These are phyloP conservation scores for Amazona guildingii DNA, from an alignment of 2,113 vertebrate genomes.

Conservation along the genomic window DNA sequence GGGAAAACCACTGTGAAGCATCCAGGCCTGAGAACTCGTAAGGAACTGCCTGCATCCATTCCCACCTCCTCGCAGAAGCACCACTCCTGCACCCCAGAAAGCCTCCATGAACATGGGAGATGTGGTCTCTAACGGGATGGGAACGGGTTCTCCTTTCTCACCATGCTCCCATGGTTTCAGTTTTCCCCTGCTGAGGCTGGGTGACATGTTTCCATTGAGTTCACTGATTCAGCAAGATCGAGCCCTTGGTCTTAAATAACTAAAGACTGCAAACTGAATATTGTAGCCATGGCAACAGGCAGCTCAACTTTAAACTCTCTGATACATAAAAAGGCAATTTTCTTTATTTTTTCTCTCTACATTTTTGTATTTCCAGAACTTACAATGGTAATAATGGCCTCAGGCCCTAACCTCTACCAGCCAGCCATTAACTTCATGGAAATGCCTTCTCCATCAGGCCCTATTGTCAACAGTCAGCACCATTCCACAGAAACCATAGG, in stretches of 20 bases:
- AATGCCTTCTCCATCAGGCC: constrained; percentile 60
- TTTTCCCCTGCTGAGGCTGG: not conserved
- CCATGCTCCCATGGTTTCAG: not conserved
- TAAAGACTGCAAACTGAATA: constrained; percentile 63
- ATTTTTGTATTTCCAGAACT: constrained; percentile 71
- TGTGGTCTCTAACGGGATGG: not conserved
- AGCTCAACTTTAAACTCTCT: constrained; percentile 69
- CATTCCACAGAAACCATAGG: constrained; percentile 34
- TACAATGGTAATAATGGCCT: constrained; percentile 69
- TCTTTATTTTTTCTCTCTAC: constrained; percentile 53
- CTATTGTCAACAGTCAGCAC: constrained; percentile 57
- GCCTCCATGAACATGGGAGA: not conserved
- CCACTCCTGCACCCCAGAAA: not conserved
- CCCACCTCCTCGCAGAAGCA: not conserved
- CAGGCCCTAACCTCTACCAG: constrained; percentile 56
- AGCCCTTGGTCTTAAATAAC: constrained; percentile 62
- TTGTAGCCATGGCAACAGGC: constrained; percentile 71
- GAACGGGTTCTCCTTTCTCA: not conserved
- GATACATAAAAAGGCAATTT: constrained; percentile 71
- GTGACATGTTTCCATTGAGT: constrained; percentile 36
- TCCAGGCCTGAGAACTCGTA: not conserved
- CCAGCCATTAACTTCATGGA: constrained; percentile 66
- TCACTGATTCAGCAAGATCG: constrained; percentile 58
- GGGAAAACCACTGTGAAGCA: not conserved
- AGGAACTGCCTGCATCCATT: not conserved